Base-by-base conservation (phyloP, 2,888 invertebrate species). In the Habrosyne pyritoides region DNA sequence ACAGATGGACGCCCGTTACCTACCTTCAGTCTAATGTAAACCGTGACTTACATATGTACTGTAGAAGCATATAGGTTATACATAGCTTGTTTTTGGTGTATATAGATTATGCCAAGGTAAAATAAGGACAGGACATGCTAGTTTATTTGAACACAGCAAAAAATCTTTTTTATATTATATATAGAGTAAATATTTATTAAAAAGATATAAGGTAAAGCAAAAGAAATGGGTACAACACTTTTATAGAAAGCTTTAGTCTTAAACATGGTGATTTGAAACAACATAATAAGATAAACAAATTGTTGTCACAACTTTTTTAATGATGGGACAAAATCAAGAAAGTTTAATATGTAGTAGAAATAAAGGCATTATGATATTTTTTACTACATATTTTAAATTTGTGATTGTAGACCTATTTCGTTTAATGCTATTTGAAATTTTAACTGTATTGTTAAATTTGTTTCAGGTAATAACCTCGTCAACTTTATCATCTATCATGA, bases 381-480 rank as follows among this genome's bases (percentile, higher is more conserved):
- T 12, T 3, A 33, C 10, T 12, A n/a, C 33, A 12, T 33, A 42
- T 7, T 42, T 33, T n/a, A 33, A n/a, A 14, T 18, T 18, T 7
- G 18, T 2, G 42, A 42, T 18, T 18, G 18, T 5, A 36, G 10
- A 30, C 30, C 33, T n/a, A 33, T 33, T n/a, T 2, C 2, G 18
- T n/a, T 18, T 5, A 24, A 24, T 24, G 24, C 7, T 24, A 24
- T 24, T 42, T 42, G 18, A 2, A 42, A 42, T 42, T 18, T 42
- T 42, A 42, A 42, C 8, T 42, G 10, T 48, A 33, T 47, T 36
- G 22, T 49, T 30, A 10, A 12, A 51, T 51, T 53, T 53, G 48
- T 60, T 63, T 65, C 65, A 60, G 53, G 60, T 49, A 49, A 42
- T 18, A 42, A 42, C 18, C 5, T 42, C 18, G 42, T 64, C 57